Base-by-base conservation (phyloP, 2,888 invertebrate species). In the Brachylomia viminalis region DNA sequence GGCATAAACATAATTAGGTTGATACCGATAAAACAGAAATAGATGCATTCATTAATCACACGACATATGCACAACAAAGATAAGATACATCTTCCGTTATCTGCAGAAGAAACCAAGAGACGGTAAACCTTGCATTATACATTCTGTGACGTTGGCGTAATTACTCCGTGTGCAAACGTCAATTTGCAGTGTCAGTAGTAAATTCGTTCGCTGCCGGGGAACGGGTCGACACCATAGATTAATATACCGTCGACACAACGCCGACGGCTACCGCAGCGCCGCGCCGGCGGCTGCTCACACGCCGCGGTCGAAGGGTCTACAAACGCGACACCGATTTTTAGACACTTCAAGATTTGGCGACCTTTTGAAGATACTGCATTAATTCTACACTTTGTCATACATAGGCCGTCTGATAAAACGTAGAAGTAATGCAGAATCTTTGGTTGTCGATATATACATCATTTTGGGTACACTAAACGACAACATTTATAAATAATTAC, bases 81-180 rank as follows among this genome's bases (percentile, higher is more conserved):
- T 73, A 73, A 62, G 45, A 4, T 15, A 54, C 74, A 33, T 52
- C 20, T n/a, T 20, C n/a, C 23, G 80, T 54, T 80, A 80, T 80
- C 62, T 62, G 23, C 15, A 49, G 38, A 42, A 23, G 27, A 54
- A 62, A 80, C 30, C 11, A 11, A 59, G 30, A 42, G 42, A 38
- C 38, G 20, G 59, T 45, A 54, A 61, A 72, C 45, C 15, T 54
- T 6, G 52, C 45, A 38, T n/a, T 56, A 33, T 11, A 58, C 30
- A 58, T 73, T 73, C 33, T 23, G 23, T 49, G 47, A n/a, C 42
- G 61, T 79, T 52, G 23, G 42, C 30, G 47, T 61, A 33, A 30
- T 62, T 62, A 56, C 42, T 15, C 20, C 7, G 30, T 77, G 68
- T 38, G 30, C 62, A 42, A 6, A 38, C 23, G 69, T 61, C 52